A percentile compares a stretch with the other conserved stretches of the same genome.
Conservation (phyloP, 2,113 vertebrate species). For the Copsychus sechellarum region DNA sequence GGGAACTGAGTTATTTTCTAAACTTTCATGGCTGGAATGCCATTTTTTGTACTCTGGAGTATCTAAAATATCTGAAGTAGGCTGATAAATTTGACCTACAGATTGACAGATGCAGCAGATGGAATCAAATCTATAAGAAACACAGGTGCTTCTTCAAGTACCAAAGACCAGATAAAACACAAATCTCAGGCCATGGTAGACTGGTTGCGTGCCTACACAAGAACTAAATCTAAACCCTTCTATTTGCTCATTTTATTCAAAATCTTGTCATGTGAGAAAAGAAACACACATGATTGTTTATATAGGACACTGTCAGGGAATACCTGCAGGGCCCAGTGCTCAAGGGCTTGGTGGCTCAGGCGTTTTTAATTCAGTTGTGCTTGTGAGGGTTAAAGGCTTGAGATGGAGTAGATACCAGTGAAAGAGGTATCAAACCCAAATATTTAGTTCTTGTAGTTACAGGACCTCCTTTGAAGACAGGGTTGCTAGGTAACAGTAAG, state of each 20-base stretch:
- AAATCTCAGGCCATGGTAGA: background rate
- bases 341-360: background rate
- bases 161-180: background rate
- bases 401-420: background rate
- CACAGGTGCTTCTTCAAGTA: background rate
- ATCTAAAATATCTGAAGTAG: background rate
- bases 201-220: background rate
- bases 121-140: background rate
- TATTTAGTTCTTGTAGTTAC: background rate
- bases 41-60: background rate
- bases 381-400: background rate
- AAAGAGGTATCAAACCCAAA: background rate
- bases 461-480: background rate
- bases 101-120: background rate
- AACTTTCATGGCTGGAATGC: background rate
- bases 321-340: background rate
- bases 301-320: background rate
- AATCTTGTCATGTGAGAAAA: background rate
- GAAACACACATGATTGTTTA: background rate
- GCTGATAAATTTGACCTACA: background rate
- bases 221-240: background rate
- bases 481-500: background rate
- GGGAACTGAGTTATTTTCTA: background rate
- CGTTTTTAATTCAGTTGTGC: accelerated
- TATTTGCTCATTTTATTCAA: background rate